Base-by-base conservation (phyloP, 2,888 invertebrate species). In the Dendrolimus houi region DNA sequence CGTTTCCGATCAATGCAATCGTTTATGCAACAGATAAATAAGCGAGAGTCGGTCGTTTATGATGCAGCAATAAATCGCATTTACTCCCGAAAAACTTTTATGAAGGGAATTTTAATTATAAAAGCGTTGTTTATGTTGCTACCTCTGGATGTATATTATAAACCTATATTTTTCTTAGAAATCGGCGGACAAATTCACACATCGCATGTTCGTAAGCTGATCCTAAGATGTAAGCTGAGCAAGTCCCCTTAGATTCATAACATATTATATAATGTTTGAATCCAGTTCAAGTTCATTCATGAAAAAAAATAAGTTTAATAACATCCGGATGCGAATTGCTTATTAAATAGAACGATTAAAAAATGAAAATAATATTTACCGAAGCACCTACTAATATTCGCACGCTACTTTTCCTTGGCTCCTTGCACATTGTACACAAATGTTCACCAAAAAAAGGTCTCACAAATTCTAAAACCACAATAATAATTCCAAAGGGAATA, bases 1-100 rank as follows among this genome's bases (percentile, higher is more conserved):
- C 83, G 86, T 74, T 86, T 86, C 85, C 86, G 83, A 80, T 72
- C 64, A 57, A 75, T 64, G 73, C 76, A 76, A 78, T 72, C 72
- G 66, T 74, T 82, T 83, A 81, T 83, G 81, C 79, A 82, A 85
- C 73, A 64, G 77, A 47, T 47, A 47, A 47, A 8, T 78, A 80
- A 81, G 66, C 59, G 56, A 12, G 14, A 42, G 14, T 47, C 12
- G 47, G 47, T 47, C 9, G 12, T 47, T 47, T 47, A 47, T 47
- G 12, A 47, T 10, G 12, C 47, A 47, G 12, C 9, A 47, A 12
- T 47, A 47, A 47, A 29, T 29, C 6, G 29, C 29, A 29, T 29
- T 12, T 47, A 47, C 12, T 9, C 47, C 47, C 12, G 2, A 47
- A 47, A 47, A 47, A 2, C 47, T 9, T 47, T 12, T 47, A 29